A percentile compares a stretch with the other conserved stretches of the same genome.
Conservation (phyloP, 1,140 invertebrate species). For the Eriosoma lanigerum region DNA sequence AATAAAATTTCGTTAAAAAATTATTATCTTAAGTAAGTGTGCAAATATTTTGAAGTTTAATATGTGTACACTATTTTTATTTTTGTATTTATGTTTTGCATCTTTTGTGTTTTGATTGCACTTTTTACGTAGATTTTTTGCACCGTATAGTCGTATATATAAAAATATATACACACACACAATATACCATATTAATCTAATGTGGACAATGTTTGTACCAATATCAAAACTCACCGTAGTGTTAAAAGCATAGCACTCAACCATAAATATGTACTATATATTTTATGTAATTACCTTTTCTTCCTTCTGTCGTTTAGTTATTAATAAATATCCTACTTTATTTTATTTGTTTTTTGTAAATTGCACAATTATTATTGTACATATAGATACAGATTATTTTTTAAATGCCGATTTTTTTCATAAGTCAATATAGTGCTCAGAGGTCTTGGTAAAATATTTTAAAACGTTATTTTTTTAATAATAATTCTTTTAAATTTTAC, state of each 20-base stretch:
- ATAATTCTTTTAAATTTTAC: too few species aligned
- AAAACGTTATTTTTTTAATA: too few species aligned
- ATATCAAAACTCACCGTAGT: constrained; percentile 28
- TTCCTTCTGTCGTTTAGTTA: constrained; percentile 16
- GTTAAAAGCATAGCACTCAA: not conserved
- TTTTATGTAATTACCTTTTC: not conserved
- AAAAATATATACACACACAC: not conserved
- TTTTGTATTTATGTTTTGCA: constrained; percentile 53
- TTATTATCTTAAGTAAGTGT: constrained; percentile 52
- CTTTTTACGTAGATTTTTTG: constrained; percentile 58
- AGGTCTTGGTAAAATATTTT: too few species aligned
- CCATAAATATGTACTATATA: not conserved
- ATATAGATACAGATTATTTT: not conserved
- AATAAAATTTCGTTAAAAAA: constrained; percentile 32
- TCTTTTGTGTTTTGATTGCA: constrained; percentile 53
- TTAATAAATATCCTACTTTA: not conserved
- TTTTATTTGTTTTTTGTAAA: not conserved
- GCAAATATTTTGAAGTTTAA: constrained; percentile 53
- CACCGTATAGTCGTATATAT: constrained; percentile 35
- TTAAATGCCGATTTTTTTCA: too few species aligned
- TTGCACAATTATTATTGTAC: not conserved
- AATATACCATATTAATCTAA: too few species aligned
- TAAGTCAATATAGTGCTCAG: too few species aligned
- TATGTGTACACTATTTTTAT: constrained; percentile 28
- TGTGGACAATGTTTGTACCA: not conserved